A percentile compares a stretch with the other conserved stretches of the same genome.
phyloP scores from a whole-genome alignment of 64 coral and sea anemone species.

The Astreopora myriophthalma region DNA sequence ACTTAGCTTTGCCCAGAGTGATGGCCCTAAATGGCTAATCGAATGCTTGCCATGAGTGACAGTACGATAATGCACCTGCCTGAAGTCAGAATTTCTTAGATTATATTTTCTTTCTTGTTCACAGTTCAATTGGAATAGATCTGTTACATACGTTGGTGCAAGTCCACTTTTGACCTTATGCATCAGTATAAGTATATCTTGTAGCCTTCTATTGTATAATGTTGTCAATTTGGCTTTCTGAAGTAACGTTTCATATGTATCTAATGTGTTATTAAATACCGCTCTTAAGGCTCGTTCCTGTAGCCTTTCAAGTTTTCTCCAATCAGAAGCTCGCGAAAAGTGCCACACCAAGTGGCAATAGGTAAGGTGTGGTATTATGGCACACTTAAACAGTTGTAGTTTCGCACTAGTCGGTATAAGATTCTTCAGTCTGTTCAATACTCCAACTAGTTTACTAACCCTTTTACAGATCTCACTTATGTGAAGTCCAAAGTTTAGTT shows the following conservation, averaged over 20 bases:
- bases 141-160: neutral
- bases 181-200: too few relatives aligned
- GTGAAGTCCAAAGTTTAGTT: conserved; percentile 23
- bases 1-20: neutral
- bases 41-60: neutral
- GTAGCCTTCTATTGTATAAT: too few relatives aligned
- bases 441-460: neutral
- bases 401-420: conserved; percentile 28
- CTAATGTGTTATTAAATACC: too few relatives aligned
- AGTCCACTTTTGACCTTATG: too few relatives aligned
- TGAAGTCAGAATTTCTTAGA: neutral
- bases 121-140: neutral
- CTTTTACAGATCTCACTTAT: conserved; percentile 39
- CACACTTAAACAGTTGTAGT: neutral
- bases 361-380: too few relatives aligned
- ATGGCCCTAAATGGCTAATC: neutral
- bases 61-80: neutral
- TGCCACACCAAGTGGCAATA: conserved; percentile 20
- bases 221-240: too few relatives aligned
- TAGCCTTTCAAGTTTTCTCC: conserved; percentile 24
- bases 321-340: conserved; percentile 10
- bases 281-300: neutral
- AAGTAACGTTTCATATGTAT: too few relatives aligned
- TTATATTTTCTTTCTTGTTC: neutral
- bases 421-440: conserved; percentile 13